Base-by-base conservation (phyloP, 2,888 invertebrate genomes). In the Coleophora flavipennella region DNA sequence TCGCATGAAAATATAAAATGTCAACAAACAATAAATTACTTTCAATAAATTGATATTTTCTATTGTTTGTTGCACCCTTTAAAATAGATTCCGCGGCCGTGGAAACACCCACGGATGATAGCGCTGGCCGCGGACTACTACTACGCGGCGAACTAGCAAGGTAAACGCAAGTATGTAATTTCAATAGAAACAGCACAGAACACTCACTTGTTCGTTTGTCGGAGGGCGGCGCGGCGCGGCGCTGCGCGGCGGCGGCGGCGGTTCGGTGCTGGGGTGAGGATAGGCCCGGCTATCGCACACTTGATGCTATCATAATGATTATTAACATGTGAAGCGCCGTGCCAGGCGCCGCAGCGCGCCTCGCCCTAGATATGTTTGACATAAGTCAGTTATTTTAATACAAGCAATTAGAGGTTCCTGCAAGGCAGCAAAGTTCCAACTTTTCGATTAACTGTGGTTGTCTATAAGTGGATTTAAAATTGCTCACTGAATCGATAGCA, bases 251-350 rank as follows among this genome's bases (percentile, higher is more conserved):
- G 26, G 35, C 43, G 35, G 12, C 39, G 44, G 36, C 52, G 53
- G 57, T n/a, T n/a, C 57, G 51, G 57, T 53, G 58, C 58, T 53
- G 50, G 57, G 55, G 58, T 52, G 65, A 62, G 68, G 64, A 57
- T 61, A 64, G 64, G 55, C 63, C 57, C 56, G 68, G 73, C 78
- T 76, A 78, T 78, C 79, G 81, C 75, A 78, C 72, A 80, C 80
- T 83, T 79, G 83, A 83, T 83, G 72, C 69, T 81, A 84, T 83
- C 81, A 81, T 78, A 80, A 83, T 79, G 81, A 83, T 83, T 81
- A 84, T 83, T 81, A 81, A 84, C 81, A 81, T 81, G 84, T 81
- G 78, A 76, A 70, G 66, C 67, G 49, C 66, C 57, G 78, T 81
- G 58, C 85, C 79, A 75, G 78, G 74, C 71, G 62, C 75, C 64